These are phyloP conservation scores for Phalloptychus januarius DNA, from an alignment of 2,797 vertebrate species.

Conservation along the genomic window DNA sequence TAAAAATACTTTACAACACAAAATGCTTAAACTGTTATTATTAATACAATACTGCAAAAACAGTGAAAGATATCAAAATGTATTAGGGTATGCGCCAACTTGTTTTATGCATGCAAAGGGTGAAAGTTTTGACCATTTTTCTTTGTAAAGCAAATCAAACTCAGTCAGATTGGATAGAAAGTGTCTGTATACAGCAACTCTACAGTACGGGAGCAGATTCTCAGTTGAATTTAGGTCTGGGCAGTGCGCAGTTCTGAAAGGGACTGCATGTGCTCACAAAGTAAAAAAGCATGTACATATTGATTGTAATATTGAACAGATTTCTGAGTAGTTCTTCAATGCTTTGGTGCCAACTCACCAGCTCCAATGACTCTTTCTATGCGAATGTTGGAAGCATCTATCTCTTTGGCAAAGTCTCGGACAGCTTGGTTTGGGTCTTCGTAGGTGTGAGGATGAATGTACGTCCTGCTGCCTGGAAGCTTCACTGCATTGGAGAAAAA, in stretches of 20 bases:
- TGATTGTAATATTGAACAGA: neutral
- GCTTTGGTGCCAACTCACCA: slow-evolving; percentile 70
- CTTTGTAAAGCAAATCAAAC: neutral
- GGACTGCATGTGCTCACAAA: neutral
- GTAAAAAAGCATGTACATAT: neutral
- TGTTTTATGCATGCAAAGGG: neutral
- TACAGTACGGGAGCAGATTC: neutral
- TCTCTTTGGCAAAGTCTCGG: slow-evolving; percentile 86
- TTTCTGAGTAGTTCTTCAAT: slow-evolving; percentile 6
- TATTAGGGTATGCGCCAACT: neutral
- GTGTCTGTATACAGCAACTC: neutral
- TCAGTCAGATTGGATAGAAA: neutral
- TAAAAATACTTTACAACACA: neutral
- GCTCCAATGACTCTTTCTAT: slow-evolving; percentile 86
- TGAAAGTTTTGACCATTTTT: neutral
- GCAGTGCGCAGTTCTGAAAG: neutral
- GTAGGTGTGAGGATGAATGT: slow-evolving; percentile 85
- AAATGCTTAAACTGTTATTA: neutral
- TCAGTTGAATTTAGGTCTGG: neutral
- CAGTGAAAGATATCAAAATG: neutral
- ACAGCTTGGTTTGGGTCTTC: slow-evolving; percentile 86
- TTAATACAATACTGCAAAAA: neutral
- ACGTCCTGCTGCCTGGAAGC: slow-evolving; percentile 83
- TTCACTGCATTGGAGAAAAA: slow-evolving; percentile 72
- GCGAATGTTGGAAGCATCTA: slow-evolving; percentile 84